Percentiles rank a stretch among this genome's conserved stretches.
phyloP scores from a whole-genome alignment of 2,113 vertebrate species.

The Chauna torquata region DNA sequence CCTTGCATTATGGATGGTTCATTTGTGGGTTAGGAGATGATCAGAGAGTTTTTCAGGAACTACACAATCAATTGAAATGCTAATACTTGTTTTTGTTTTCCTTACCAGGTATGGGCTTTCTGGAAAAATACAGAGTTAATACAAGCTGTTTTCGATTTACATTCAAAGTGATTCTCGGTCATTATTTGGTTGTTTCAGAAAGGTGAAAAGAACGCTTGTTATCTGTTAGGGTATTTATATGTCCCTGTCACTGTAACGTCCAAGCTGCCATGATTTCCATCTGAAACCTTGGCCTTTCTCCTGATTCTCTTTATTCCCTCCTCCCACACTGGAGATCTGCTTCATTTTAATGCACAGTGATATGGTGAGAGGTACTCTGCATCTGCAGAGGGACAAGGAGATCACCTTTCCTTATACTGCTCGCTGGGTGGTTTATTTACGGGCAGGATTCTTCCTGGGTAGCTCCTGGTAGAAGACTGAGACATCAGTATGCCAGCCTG shows the following conservation, averaged over 20 bases:
- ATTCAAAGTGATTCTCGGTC: not conserved
- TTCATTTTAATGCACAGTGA: conserved; percentile 67
- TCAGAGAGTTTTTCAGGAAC: not conserved
- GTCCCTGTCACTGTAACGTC: not conserved
- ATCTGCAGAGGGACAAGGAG: conserved; percentile 31
- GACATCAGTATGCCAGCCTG: conserved; percentile 8
- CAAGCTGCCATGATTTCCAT: not conserved
- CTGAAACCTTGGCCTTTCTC: conserved; percentile 60
- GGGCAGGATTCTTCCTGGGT: conserved; percentile 37
- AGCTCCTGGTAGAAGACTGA: conserved; percentile 14
- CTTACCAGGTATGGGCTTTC: not conserved
- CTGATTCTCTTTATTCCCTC: not conserved
- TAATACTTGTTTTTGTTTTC: not conserved
- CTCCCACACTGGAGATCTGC: conserved; percentile 52
- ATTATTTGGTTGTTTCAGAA: conserved; percentile 56
- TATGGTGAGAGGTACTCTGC: conserved; percentile 51
- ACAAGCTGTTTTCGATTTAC: not conserved
- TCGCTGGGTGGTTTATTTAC: conserved; percentile 64
- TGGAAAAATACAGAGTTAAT: not conserved
- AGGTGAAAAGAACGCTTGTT: conserved; percentile 43
- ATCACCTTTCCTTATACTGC: conserved; percentile 47
- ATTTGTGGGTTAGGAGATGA: not conserved
- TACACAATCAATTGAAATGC: not conserved
- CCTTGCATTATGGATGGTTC: not conserved
- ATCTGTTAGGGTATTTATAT: conserved; percentile 4